Conservation (phyloP, 2,797 vertebrate species). For the Lerista edwardsae region DNA sequence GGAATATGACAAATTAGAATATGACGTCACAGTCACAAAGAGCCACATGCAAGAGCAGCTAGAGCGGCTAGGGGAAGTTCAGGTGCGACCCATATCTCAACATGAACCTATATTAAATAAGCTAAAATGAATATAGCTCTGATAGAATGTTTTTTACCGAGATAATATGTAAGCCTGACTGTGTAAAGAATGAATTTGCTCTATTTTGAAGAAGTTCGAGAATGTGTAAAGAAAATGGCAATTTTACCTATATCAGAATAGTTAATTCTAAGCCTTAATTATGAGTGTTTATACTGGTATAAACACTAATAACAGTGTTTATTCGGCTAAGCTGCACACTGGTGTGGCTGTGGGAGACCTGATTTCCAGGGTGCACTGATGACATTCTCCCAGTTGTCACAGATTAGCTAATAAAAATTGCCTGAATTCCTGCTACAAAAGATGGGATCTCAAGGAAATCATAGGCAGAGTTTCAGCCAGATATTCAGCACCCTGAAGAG, state of each 20-base stretch:
- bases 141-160: not conserved
- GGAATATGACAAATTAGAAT: conserved; percentile 91
- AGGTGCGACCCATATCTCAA: conserved; percentile 65
- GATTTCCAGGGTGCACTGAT: too few species aligned
- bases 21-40: conserved; percentile 87
- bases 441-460: not conserved
- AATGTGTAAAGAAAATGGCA: not conserved
- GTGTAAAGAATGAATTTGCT: not conserved
- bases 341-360: too few species aligned
- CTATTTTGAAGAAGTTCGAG: not conserved
- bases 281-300: too few species aligned
- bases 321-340: too few species aligned
- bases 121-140: not conserved
- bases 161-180: not conserved
- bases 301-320: too few species aligned
- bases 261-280: too few species aligned
- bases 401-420: not conserved
- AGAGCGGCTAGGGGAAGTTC: conserved; percentile 84
- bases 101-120: not conserved
- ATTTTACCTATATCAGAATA: not conserved
- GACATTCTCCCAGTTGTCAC: not conserved
- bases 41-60: conserved; percentile 91
- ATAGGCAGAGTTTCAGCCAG: not conserved
- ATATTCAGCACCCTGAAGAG: not conserved
- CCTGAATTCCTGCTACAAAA: not conserved